Percentiles rank a stretch among this genome's conserved stretches.
Evolutionary conservation across 1,140 invertebrate species (phyloP).

Genomic region (Trissolcus basalis): DNA sequence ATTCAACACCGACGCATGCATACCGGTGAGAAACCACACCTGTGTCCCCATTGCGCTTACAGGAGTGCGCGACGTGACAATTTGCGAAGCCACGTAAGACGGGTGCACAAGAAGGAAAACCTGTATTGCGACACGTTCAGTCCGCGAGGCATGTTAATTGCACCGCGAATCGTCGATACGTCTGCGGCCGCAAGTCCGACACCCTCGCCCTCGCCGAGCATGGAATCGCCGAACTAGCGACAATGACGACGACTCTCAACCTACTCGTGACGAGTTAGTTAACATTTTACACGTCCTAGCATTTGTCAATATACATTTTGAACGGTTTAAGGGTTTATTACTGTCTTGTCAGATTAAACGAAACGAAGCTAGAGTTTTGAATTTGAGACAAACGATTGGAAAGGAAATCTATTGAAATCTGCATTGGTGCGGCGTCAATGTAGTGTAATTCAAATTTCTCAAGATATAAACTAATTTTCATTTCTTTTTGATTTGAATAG

Average conservation of each 20-base stretch:
- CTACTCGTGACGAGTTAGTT: constrained; percentile 11
- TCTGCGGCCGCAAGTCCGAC: constrained; percentile 54
- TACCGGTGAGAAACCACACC: constrained; percentile 79
- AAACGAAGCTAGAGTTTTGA: background rate
- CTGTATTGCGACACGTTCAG: constrained; percentile 77
- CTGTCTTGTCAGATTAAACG: constrained; percentile 14
- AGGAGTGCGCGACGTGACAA: constrained; percentile 78
- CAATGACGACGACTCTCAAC: constrained; percentile 22
- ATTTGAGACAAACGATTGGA: background rate
- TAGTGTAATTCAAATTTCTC: too few relatives aligned
- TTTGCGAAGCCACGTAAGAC: constrained; percentile 77
- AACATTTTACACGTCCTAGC: constrained; percentile 66
- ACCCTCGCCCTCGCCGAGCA: constrained; percentile 63
- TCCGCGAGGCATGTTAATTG: constrained; percentile 75
- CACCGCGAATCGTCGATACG: constrained; percentile 61
- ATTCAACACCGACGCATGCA: constrained; percentile 79
- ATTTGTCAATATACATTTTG: constrained; percentile 66
- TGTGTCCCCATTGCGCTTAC: constrained; percentile 78
- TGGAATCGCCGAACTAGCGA: constrained; percentile 51
- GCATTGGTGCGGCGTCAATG: too few relatives aligned
- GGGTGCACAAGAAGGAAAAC: constrained; percentile 79
- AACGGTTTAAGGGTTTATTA: constrained; percentile 44
- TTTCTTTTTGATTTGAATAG: constrained; percentile 3
- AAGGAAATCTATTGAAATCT: too few relatives aligned
- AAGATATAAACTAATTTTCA: too few relatives aligned